phyloP scores from a whole-genome alignment of 2,113 vertebrate species.

The Chaetops frenatus region DNA sequence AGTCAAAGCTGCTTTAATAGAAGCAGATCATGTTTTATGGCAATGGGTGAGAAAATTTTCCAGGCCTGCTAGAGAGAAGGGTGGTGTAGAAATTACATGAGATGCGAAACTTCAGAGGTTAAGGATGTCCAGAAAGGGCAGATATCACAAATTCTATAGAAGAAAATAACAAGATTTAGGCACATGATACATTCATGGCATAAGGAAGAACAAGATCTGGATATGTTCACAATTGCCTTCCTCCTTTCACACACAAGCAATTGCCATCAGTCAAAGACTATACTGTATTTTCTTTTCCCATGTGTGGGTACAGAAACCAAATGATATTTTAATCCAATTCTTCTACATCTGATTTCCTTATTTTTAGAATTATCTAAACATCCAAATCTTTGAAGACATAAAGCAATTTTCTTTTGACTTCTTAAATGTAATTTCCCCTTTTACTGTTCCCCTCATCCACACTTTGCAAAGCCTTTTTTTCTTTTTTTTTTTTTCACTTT shows the following conservation, averaged over 20 bases:
- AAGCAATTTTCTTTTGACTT: neutral
- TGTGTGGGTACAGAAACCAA: neutral
- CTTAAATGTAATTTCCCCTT: neutral
- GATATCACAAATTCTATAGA: neutral
- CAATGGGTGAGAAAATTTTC: neutral
- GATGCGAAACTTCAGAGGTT: neutral
- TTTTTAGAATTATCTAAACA: neutral
- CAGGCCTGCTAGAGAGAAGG: neutral
- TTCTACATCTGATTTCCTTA: neutral
- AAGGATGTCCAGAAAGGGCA: neutral
- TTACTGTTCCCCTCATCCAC: neutral
- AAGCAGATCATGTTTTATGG: neutral
- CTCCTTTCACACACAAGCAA: neutral
- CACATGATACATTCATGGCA: neutral
- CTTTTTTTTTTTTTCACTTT: neutral
- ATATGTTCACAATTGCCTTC: neutral
- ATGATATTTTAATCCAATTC: neutral
- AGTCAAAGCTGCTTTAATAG: neutral
- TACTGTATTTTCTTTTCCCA: neutral
- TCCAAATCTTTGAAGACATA: neutral
- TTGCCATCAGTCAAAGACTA: neutral
- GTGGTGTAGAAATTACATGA: neutral
- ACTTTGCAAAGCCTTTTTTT: accelerated
- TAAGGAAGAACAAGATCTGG: neutral
- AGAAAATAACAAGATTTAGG: neutral